Evolutionary conservation across 1,140 invertebrate genomes (phyloP).

Genomic region (Camponotus floridanus): DNA sequence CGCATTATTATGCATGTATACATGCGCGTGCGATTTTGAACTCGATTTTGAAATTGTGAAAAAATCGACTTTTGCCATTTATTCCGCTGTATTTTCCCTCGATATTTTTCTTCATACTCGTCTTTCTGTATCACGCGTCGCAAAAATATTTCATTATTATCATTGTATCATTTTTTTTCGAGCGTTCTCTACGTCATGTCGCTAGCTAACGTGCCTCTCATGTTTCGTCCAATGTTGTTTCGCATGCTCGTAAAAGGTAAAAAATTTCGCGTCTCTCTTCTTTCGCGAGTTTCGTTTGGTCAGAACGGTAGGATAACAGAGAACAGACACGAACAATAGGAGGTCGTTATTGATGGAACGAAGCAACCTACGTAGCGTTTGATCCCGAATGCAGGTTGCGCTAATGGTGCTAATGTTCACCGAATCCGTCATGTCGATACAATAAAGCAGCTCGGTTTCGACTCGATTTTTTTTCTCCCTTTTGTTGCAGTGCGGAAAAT

Average conservation of each 20-base stretch:
- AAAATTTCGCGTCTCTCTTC: slow-evolving; percentile 5
- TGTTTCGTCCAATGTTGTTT: slow-evolving; percentile 9
- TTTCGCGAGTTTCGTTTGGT: slow-evolving; percentile 15
- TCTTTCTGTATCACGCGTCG: neutral
- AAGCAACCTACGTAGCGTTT: slow-evolving; percentile 43
- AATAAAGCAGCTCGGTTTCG: slow-evolving; percentile 40
- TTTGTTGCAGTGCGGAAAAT: slow-evolving; percentile 27
- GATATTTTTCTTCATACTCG: neutral
- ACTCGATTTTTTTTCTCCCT: slow-evolving; percentile 14
- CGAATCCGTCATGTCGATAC: slow-evolving; percentile 47
- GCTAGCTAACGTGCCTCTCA: no score
- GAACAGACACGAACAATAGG: slow-evolving; percentile 47
- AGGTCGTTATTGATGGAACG: slow-evolving; percentile 56
- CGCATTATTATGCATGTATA: neutral
- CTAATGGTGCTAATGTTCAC: slow-evolving; percentile 57
- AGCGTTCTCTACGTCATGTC: no score
- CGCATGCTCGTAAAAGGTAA: neutral
- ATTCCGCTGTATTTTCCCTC: neutral
- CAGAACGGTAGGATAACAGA: slow-evolving; percentile 16
- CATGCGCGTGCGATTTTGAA: slow-evolving; percentile 6
- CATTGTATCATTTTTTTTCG: slow-evolving; percentile 3
- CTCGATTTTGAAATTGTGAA: neutral
- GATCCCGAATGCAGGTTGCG: slow-evolving; percentile 56
- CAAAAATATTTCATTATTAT: slow-evolving; percentile 5
- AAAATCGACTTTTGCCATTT: slow-evolving; percentile 34